Evolutionary conservation across 2,113 vertebrate genomes (phyloP).

Genomic region (Panthera leo): DNA sequence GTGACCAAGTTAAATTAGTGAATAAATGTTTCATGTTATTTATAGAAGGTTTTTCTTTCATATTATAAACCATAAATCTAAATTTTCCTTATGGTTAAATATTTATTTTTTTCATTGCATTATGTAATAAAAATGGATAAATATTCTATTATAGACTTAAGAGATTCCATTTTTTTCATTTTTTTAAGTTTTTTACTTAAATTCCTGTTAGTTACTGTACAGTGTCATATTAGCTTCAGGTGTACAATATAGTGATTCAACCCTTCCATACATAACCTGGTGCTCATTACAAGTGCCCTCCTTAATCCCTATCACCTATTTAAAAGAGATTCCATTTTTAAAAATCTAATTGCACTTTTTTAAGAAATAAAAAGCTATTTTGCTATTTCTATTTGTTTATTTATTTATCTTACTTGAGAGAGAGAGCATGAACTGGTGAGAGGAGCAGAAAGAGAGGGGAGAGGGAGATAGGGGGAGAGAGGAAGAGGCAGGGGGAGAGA

Average conservation of each 20-base stretch:
- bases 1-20: constrained; percentile 36
- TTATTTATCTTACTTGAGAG: too few species aligned
- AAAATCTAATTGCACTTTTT: constrained; percentile 19
- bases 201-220: neutral
- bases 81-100: constrained; percentile 51
- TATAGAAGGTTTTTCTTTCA: neutral
- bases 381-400: neutral
- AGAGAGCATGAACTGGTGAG: too few species aligned
- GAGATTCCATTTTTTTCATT: neutral
- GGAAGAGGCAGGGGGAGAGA: too few species aligned
- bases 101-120: constrained; percentile 30
- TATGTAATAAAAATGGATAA: constrained; percentile 42
- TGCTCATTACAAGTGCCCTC: neutral
- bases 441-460: too few species aligned
- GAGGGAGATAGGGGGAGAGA: too few species aligned
- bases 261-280: neutral
- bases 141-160: constrained; percentile 2
- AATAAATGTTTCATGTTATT: constrained; percentile 18
- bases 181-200: neutral
- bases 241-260: neutral
- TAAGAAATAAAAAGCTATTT: neutral
- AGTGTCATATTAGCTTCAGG: neutral
- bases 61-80: constrained; percentile 42
- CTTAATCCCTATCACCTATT: neutral
- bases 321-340: neutral